A percentile compares a stretch with the other conserved stretches of the same genome.
These are phyloP conservation scores for Stenichneumon culpator DNA, from an alignment of 2,888 invertebrate genomes.

Conservation along the genomic window DNA sequence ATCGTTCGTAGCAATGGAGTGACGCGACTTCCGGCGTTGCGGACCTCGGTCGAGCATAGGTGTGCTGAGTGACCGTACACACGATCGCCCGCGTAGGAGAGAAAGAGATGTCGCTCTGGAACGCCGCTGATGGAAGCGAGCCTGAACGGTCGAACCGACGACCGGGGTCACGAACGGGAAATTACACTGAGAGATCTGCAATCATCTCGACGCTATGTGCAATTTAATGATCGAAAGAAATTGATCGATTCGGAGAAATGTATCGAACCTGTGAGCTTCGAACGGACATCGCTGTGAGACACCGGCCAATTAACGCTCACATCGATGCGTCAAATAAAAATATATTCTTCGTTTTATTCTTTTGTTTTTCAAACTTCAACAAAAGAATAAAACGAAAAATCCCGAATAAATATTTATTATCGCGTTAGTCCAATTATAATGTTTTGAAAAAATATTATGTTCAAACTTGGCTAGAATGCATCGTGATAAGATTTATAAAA, in stretches of 20 bases:
- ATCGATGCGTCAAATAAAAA: background rate
- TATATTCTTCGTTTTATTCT: too few species aligned
- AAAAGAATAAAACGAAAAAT: background rate
- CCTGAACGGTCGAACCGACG: conserved; percentile 33
- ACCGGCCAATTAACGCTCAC: background rate
- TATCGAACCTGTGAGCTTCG: background rate
- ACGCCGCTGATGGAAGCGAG: conserved; percentile 43
- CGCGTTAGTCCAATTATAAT: too few species aligned
- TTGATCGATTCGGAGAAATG: conserved; percentile 10
- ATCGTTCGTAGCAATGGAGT: conserved; percentile 23
- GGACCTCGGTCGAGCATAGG: background rate
- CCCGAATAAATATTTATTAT: background rate
- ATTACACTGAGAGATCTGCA: conserved; percentile 13
- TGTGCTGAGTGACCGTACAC: background rate
- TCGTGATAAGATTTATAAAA: too few species aligned
- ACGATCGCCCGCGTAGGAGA: background rate
- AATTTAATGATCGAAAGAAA: conserved; percentile 18
- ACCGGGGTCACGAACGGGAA: conserved; percentile 9
- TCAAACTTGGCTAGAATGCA: background rate
- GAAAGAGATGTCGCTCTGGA: conserved; percentile 19
- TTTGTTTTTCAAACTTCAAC: too few species aligned
- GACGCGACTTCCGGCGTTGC: conserved; percentile 51
- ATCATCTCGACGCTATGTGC: conserved; percentile 10
- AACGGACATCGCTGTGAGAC: too few species aligned
- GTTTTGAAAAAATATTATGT: background rate